Base-by-base conservation (phyloP, 2,888 invertebrate species). In the Oxyteleia sp. region DNA sequence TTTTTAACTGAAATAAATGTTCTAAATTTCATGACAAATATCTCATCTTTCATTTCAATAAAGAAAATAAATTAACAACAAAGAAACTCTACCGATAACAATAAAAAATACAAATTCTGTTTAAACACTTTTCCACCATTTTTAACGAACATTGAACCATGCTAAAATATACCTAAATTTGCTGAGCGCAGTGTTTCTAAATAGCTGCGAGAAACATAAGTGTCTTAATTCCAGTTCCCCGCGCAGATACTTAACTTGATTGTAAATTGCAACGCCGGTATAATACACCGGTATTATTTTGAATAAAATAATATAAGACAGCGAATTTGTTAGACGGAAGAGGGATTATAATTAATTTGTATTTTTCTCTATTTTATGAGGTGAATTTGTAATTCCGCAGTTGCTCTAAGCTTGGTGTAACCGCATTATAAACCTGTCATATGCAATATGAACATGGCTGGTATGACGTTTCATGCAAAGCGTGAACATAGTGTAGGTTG, bases 361-460 rank as follows among this genome's bases (percentile, higher is more conserved):
- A 47, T 63, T 63, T 47, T 63, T 47, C 32, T n/a, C n/a, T 32
- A 63, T 47, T 63, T 68, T 69, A 47, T 26, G 69, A 71, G 59
- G 13, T 49, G 43, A 57, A 75, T 63, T 43, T 55, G 47, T 74
- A 55, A 57, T 66, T 76, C 32, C 38, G 43, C 35, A 76, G 59
- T 66, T 76, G 68, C 68, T 76, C 61, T 61, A 68, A 78, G 76
- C 68, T 49, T 23, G 64, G n/a, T 61, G 68, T 78, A 68, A 78
- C 68, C 61, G 68, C 76, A 68, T 78, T 68, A 78, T 68, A 78
- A 78, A 68, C 68, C 61, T 68, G 76, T 78, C 76, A 78, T 61
- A 68, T 69, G 76, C 76, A 78, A 78, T 61, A 68, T 68, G 76
- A 68, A 53, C 76, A 68, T 59, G 59, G 51, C 26, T 76, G 49